phyloP scores from a whole-genome alignment of 2,797 vertebrate genomes.

The Cynopterus sphinx region DNA sequence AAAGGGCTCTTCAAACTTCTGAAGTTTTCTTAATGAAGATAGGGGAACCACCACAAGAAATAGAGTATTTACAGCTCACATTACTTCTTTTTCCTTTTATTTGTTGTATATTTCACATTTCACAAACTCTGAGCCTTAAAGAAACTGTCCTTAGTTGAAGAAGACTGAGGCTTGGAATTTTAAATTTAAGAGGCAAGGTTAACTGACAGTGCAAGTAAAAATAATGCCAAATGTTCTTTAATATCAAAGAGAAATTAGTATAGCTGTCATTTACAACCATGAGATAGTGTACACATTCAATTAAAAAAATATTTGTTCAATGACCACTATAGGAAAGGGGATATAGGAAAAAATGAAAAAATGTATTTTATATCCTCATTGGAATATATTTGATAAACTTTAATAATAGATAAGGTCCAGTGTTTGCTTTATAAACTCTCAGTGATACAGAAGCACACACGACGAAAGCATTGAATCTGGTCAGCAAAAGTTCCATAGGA shows the following conservation, averaged over 20 bases:
- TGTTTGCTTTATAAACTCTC: neutral
- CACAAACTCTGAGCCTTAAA: neutral
- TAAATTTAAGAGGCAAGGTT: neutral
- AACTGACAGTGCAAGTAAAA: neutral
- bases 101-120: neutral
- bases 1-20: neutral
- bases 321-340: neutral
- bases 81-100: neutral
- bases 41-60: neutral
- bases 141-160: neutral
- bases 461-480: neutral
- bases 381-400: neutral
- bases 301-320: neutral
- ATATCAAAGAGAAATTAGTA: neutral
- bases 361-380: neutral
- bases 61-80: neutral
- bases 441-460: neutral
- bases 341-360: neutral
- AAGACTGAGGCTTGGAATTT: neutral
- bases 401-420: neutral
- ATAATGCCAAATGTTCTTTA: neutral
- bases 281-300: neutral
- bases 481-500: neutral
- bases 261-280: neutral
- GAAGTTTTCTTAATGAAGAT: neutral